phyloP scores from a whole-genome alignment of 2,888 invertebrate genomes.

The Blera fallax region DNA sequence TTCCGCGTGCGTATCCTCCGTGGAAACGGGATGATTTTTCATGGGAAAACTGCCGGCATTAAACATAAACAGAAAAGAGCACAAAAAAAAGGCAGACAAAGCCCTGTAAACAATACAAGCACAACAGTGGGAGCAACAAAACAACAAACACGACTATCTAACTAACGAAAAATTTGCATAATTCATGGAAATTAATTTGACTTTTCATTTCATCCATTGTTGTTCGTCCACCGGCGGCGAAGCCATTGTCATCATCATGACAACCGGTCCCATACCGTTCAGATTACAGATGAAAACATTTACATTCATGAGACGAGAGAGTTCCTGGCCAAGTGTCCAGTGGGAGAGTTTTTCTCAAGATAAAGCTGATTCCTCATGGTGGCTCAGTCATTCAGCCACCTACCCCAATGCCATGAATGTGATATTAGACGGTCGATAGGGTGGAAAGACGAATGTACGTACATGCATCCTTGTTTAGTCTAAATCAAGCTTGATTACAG shows the following conservation, averaged over 20 bases:
- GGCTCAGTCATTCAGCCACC: neutral
- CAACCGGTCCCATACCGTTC: neutral
- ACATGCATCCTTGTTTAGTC: conserved; percentile 18
- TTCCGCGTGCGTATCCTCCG: conserved; percentile 7
- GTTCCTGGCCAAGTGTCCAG: conserved; percentile 15
- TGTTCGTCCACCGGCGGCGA: neutral
- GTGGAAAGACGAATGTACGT: neutral
- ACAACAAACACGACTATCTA: conserved; percentile 9
- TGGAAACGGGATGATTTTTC: conserved; percentile 15
- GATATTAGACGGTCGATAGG: neutral
- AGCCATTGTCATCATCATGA: conserved; percentile 21
- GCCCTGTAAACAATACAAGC: conserved; percentile 17
- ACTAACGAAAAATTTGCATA: conserved; percentile 44
- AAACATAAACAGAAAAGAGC: neutral
- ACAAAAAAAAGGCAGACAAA: neutral
- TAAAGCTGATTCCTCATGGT: neutral
- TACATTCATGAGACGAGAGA: conserved; percentile 46
- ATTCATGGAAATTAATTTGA: conserved; percentile 54
- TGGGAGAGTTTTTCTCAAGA: conserved; percentile 36
- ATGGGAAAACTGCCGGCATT: neutral
- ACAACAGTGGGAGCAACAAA: neutral
- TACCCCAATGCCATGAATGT: neutral
- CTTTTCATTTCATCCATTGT: conserved; percentile 39
- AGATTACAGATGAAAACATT: conserved; percentile 38
- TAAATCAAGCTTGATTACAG: conserved; percentile 34